phyloP scores from a whole-genome alignment of 2,797 vertebrate species.

The Heterohyrax brucei region DNA sequence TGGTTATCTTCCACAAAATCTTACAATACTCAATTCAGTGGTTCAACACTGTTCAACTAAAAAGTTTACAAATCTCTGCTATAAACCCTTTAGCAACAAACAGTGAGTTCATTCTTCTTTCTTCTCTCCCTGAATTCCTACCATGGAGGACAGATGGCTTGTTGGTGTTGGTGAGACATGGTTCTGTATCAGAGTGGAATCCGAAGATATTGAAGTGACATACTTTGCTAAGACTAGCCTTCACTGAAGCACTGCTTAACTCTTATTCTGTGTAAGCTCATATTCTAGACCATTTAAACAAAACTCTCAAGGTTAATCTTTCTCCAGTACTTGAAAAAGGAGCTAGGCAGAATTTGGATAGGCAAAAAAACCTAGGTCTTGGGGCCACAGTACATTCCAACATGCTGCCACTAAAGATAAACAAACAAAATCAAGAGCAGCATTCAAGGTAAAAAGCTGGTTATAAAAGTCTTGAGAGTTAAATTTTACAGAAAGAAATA shows the following conservation, averaged over 20 bases:
- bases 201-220: slow-evolving; percentile 16
- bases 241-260: background rate
- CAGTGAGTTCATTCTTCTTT: slow-evolving; percentile 11
- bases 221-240: background rate
- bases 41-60: background rate
- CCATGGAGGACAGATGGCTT: background rate
- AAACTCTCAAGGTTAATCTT: slow-evolving; percentile 24
- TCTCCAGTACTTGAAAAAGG: slow-evolving; percentile 1
- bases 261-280: background rate
- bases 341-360: slow-evolving; percentile 49
- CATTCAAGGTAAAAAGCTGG: slow-evolving; percentile 30
- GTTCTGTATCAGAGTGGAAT: background rate
- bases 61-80: slow-evolving; percentile 10
- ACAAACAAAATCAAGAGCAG: slow-evolving; percentile 39
- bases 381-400: slow-evolving; percentile 25
- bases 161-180: background rate
- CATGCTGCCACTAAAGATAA: slow-evolving; percentile 4
- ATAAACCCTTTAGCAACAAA: background rate
- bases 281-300: background rate
- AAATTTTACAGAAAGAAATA: slow-evolving; percentile 52
- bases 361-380: background rate
- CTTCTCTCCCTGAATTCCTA: background rate
- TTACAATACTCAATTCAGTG: slow-evolving; percentile 9
- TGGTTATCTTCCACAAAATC: background rate
- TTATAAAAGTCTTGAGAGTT: background rate